Conservation (phyloP, 2,888 invertebrate species). For the Lymantria dispar region DNA sequence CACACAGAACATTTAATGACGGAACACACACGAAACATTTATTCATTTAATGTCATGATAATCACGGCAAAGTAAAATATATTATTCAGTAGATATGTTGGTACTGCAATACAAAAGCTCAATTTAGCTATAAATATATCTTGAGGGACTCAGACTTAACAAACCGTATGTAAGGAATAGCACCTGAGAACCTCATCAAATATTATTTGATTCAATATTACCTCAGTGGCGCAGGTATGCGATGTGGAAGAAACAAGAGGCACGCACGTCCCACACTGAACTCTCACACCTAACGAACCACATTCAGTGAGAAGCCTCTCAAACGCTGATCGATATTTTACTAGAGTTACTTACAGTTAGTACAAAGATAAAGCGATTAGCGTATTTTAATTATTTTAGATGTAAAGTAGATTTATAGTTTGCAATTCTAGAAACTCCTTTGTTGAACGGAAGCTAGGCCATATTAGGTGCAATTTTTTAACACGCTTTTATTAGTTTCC, state of each 20-base stretch:
- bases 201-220: constrained; percentile 71
- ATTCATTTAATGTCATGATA: too few species aligned
- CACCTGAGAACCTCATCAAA: constrained; percentile 62
- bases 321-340: constrained; percentile 68
- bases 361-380: constrained; percentile 9
- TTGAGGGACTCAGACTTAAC: constrained; percentile 34
- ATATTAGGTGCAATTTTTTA: too few species aligned
- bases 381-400: constrained; percentile 1
- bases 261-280: constrained; percentile 48
- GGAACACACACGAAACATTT: too few species aligned
- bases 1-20: too few species aligned
- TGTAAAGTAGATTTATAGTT: constrained; percentile 1
- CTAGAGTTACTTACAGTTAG: constrained; percentile 23
- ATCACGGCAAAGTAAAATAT: neutral
- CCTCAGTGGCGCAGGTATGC: constrained; percentile 36
- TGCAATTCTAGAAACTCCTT: too few species aligned
- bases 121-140: constrained; percentile 24
- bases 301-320: constrained; percentile 64
- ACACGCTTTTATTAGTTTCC: too few species aligned
- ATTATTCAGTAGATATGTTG: too few species aligned
- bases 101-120: constrained; percentile 7
- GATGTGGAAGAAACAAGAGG: constrained; percentile 44
- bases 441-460: too few species aligned
- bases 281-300: constrained; percentile 69
- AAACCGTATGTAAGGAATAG: constrained; percentile 45